Base-by-base conservation (phyloP, 2,113 vertebrate species). In the Melanerpes aurifrons region DNA sequence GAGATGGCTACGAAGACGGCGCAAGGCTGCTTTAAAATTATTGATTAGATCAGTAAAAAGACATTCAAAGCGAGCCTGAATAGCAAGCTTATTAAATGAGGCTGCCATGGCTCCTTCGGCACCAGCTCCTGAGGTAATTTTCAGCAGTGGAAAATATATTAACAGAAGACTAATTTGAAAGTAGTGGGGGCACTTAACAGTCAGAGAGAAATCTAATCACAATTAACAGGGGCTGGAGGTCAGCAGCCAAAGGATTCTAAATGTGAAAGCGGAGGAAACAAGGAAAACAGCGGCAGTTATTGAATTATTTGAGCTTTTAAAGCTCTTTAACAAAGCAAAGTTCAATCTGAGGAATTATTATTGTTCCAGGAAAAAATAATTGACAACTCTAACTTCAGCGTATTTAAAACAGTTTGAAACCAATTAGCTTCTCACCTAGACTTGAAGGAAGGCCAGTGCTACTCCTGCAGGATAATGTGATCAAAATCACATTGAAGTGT, bases 371-470 rank as follows among this genome's bases (percentile, higher is more conserved):
- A 89, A 85, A 96, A 96, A 95, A 94, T 91, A 96, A 96, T 86
- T 96, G 93, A 94, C 94, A 96, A 74, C 73, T 92, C 29, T 91
- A 94, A 91, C 84, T 92, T 93, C 87, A 86, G 61, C 93, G 92
- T 96, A 96, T 96, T 96, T 96, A 92, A 96, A 97, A 86, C 92
- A 95, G 93, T 95, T 94, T 96, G 96, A 96, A 97, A 93, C 93
- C 88, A 97, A 97, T 97, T 97, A 97, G 62, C 90, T 92, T 97
- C 94, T 95, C 96, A 97, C 96, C 95, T 97, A 96, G 95, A 95
- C 79, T 96, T 96, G 95, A 96, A 92, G 94, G 70, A 96, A 94
- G 91, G 94, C 88, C 94, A 96, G 57, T 80, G 66, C n/a, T 94
- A 59, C 89, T 94, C 96, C 86, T 92, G 88, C 63, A 75, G 62